These are phyloP conservation scores for Melanotaenia trifasciata DNA, from an alignment of 2,797 vertebrate species.

Conservation along the genomic window DNA sequence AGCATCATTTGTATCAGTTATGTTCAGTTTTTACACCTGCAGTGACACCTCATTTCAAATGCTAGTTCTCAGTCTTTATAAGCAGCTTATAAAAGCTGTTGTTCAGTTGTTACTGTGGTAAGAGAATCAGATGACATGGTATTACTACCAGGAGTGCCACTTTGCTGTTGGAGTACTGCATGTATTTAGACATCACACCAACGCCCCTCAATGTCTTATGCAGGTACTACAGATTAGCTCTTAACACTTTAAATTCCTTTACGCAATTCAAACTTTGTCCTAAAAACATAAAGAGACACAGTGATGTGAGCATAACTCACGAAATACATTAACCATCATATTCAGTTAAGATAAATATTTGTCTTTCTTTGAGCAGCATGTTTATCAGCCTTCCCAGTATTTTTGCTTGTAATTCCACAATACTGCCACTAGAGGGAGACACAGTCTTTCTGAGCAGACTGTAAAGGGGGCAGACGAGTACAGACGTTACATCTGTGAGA, in stretches of 20 bases:
- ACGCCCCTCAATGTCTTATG: constrained; percentile 32
- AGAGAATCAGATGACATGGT: constrained; percentile 11
- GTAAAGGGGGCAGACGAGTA: neutral
- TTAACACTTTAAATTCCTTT: neutral
- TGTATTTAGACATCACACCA: constrained; percentile 3
- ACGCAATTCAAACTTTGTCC: neutral
- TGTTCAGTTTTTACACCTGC: neutral
- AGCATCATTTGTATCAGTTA: neutral
- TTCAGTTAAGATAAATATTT: neutral
- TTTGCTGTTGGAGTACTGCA: constrained; percentile 5
- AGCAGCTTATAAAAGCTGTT: constrained; percentile 14
- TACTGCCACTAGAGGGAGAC: constrained; percentile 44
- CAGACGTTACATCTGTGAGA: too few species aligned
- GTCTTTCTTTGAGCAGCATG: neutral
- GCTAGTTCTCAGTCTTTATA: neutral
- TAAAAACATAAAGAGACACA: neutral
- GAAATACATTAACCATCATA: neutral
- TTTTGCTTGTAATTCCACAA: constrained; percentile 16
- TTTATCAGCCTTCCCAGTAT: neutral
- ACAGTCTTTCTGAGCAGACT: constrained; percentile 10
- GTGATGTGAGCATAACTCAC: neutral
- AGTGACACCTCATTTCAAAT: neutral
- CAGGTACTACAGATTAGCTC: constrained; percentile 15
- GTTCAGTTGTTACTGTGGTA: constrained; percentile 30
- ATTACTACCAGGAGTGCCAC: neutral